Percentiles rank a stretch among this genome's conserved stretches.
Evolutionary conservation across 92 coral and sea anemone species (phyloP).

Genomic region (Chrysogorgia sp.): DNA sequence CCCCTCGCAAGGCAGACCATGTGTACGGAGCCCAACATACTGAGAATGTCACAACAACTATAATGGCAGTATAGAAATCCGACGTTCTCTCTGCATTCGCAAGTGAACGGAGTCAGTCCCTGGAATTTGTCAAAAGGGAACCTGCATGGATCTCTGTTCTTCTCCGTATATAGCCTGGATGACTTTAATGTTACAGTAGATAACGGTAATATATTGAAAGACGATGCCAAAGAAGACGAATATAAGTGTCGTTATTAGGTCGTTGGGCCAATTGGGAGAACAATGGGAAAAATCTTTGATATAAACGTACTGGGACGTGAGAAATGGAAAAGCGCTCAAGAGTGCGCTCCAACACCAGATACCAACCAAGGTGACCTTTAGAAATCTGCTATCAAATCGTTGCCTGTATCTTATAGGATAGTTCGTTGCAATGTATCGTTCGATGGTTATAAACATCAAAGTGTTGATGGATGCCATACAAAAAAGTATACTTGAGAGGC

Average conservation of each 20-base stretch:
- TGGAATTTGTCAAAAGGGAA: too few relatives aligned
- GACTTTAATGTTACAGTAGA: neutral
- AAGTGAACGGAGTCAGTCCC: too few relatives aligned
- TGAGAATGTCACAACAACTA: conserved; percentile 7
- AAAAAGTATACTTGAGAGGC: conserved; percentile 5
- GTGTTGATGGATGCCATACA: conserved; percentile 14
- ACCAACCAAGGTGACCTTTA: neutral
- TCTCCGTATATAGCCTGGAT: conserved; percentile 1
- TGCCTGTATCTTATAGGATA: conserved; percentile 6
- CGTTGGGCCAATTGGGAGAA: conserved; percentile 25
- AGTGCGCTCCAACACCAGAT: conserved; percentile 38
- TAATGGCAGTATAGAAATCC: conserved; percentile 3
- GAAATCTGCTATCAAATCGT: neutral
- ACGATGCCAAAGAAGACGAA: conserved; percentile 3
- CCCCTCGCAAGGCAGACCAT: conserved; percentile 15
- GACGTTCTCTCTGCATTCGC: conserved; percentile 2
- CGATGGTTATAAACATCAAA: conserved; percentile 15
- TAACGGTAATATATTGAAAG: neutral
- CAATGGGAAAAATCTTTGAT: conserved; percentile 12
- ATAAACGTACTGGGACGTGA: conserved; percentile 8
- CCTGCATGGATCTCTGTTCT: too few relatives aligned
- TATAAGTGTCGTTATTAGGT: neutral
- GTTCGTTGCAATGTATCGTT: conserved; percentile 31
- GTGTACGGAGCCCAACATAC: conserved; percentile 36
- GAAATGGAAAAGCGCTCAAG: conserved; percentile 2